These are phyloP conservation scores for Eospalax fontanierii DNA, from an alignment of 2,797 vertebrate genomes.

Conservation along the genomic window DNA sequence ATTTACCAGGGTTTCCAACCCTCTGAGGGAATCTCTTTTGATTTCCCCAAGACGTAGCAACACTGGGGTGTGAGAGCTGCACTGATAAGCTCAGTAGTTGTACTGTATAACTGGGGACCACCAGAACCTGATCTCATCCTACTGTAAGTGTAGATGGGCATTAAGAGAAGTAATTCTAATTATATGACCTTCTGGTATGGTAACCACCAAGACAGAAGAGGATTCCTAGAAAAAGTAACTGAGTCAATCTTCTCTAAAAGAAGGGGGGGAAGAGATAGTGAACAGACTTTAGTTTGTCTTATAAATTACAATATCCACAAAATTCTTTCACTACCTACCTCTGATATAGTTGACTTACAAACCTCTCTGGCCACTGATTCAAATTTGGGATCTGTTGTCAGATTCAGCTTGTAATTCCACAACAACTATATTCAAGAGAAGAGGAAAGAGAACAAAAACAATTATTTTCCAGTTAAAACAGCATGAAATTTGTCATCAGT, in stretches of 20 bases:
- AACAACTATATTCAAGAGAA: constrained; percentile 89
- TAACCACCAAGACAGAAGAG: constrained; percentile 26
- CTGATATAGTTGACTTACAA: constrained; percentile 95
- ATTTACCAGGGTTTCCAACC: background rate
- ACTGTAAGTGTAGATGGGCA: background rate
- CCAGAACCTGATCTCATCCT: background rate
- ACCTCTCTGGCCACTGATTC: constrained; percentile 97
- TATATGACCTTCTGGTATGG: background rate
- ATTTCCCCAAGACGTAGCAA: background rate
- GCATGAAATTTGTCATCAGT: constrained; percentile 37
- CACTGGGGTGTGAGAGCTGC: background rate
- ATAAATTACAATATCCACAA: background rate
- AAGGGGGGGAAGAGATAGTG: background rate
- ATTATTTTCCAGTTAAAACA: constrained; percentile 51
- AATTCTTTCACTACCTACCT: constrained; percentile 89
- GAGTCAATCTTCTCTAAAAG: constrained; percentile 21
- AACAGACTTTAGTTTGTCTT: constrained; percentile 53
- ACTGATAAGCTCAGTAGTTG: background rate
- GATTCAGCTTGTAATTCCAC: constrained; percentile 98
- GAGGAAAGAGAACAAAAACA: constrained; percentile 12
- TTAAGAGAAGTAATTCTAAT: constrained; percentile 38
- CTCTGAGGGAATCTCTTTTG: background rate
- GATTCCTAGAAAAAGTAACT: constrained; percentile 55
- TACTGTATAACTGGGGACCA: background rate
- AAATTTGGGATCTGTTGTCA: constrained; percentile 97